Evolutionary conservation across 2,113 vertebrate genomes (phyloP).

Genomic region (Clarias gariepinus): DNA sequence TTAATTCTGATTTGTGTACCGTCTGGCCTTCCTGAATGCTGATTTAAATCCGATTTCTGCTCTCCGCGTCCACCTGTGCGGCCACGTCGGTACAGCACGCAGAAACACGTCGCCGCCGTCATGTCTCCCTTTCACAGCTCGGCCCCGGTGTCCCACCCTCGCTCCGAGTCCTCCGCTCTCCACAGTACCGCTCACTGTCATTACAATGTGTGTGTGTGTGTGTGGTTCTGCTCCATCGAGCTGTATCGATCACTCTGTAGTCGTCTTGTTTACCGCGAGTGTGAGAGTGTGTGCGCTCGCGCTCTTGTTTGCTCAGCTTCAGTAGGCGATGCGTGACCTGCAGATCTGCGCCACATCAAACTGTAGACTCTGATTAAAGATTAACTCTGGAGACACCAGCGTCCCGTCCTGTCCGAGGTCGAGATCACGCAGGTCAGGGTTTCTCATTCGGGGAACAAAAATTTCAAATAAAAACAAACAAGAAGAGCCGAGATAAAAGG

Average conservation of each 20-base stretch:
- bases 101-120: background rate
- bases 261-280: background rate
- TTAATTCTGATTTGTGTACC: constrained; percentile 22
- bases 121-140: background rate
- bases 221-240: background rate
- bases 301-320: constrained; percentile 31
- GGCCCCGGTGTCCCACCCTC: background rate
- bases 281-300: background rate
- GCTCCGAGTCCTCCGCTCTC: background rate
- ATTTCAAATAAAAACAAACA: too few species aligned
- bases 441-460: background rate
- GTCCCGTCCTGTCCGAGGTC: background rate
- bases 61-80: background rate
- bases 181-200: background rate
- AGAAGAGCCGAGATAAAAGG: too few species aligned
- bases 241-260: background rate
- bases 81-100: background rate
- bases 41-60: constrained; percentile 16
- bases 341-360: constrained; percentile 23
- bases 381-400: constrained; percentile 11
- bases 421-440: background rate
- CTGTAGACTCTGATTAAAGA: constrained; percentile 30
- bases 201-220: background rate
- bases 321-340: constrained; percentile 19
- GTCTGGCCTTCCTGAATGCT: constrained; percentile 51